A percentile compares a stretch with the other conserved stretches of the same genome.
Conservation (phyloP, 2,797 vertebrate species). For the Danio jaintianensis region DNA sequence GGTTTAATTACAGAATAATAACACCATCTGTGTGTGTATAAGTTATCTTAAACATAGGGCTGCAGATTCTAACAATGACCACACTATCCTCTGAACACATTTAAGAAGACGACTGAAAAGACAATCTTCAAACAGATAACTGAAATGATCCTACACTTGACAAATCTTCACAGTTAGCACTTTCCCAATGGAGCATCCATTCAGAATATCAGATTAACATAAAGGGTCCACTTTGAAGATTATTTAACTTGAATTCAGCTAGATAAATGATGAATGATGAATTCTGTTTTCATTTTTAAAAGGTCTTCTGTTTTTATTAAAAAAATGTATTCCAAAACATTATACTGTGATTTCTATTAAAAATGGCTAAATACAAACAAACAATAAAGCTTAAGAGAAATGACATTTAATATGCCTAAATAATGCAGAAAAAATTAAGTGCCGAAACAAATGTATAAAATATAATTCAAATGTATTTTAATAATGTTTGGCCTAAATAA, state of each 20-base stretch:
- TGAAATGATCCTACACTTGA: too few relatives aligned
- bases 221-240: not conserved
- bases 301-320: too few relatives aligned
- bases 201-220: not conserved
- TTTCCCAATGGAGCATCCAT: not conserved
- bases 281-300: too few relatives aligned
- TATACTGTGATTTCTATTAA: too few relatives aligned
- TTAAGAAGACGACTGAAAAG: not conserved
- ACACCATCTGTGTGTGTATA: not conserved
- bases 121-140: not conserved
- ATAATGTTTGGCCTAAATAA: too few relatives aligned
- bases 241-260: too few relatives aligned
- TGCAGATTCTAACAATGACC: not conserved
- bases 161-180: not conserved
- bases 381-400: not conserved
- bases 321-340: too few relatives aligned
- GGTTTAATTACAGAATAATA: not conserved
- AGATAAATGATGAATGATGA: too few relatives aligned
- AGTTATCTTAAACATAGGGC: not conserved
- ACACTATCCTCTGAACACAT: not conserved
- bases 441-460: not conserved
- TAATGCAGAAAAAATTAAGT: not conserved
- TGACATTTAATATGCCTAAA: not conserved
- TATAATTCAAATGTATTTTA: too few relatives aligned
- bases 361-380: not conserved